Conservation (phyloP, 2,113 vertebrate species). For the Ceyx melanurus region DNA sequence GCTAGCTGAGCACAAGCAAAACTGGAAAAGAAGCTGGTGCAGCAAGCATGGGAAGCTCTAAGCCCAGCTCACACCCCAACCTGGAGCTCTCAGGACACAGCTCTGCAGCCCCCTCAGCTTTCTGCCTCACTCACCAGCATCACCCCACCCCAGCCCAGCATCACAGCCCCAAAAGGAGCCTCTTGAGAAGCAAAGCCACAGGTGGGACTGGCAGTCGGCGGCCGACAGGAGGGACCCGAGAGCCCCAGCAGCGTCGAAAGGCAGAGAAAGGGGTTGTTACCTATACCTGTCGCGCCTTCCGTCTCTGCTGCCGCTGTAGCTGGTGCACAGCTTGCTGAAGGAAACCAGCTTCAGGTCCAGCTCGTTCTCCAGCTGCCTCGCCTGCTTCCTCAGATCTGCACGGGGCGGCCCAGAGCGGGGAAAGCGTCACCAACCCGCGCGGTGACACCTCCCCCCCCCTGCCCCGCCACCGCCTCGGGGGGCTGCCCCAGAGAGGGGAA, state of each 20-base stretch:
- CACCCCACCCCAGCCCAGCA: background rate
- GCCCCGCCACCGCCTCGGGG: background rate
- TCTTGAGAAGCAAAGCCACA: background rate
- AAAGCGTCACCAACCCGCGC: background rate
- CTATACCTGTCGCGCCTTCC: constrained; percentile 93
- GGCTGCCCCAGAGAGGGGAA: background rate
- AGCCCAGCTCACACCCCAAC: rapidly evolving
- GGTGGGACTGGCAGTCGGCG: background rate
- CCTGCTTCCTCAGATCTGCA: constrained; percentile 95
- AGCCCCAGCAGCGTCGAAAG: background rate
- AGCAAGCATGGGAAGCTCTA: rapidly evolving
- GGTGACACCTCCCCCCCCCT: background rate
- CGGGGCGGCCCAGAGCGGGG: background rate
- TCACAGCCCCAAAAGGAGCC: rapidly evolving
- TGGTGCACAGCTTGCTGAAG: constrained; percentile 98
- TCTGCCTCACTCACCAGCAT: background rate
- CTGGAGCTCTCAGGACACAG: background rate
- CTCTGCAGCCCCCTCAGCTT: background rate
- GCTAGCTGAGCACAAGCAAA: background rate
- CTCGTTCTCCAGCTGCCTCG: constrained; percentile 95
- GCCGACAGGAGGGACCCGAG: rapidly evolving
- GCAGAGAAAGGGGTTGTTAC: constrained; percentile 69
- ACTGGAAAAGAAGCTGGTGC: rapidly evolving
- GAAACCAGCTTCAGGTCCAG: constrained; percentile 97
- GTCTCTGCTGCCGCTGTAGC: constrained; percentile 84